These are phyloP conservation scores for Aphidius gifuensis DNA, from an alignment of 1,140 invertebrate genomes.

Conservation along the genomic window DNA sequence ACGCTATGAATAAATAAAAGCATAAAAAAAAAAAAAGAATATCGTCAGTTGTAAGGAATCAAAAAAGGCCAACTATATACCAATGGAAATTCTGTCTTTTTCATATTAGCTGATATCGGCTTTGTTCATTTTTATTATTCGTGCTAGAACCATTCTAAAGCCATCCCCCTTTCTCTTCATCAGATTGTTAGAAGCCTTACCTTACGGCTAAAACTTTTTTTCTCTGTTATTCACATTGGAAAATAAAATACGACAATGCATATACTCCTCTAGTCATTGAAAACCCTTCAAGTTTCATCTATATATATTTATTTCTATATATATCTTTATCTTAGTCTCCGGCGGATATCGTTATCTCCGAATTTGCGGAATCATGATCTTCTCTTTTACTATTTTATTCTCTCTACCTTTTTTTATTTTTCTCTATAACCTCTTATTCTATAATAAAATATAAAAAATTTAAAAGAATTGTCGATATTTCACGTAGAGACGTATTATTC, in stretches of 20 bases:
- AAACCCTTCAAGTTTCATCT: no score
- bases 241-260: no score
- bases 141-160: no score
- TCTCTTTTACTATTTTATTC: neutral
- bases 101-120: slow-evolving; percentile 39
- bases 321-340: slow-evolving; percentile 12
- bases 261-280: neutral
- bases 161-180: slow-evolving; percentile 27
- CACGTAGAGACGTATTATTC: slow-evolving; percentile 11
- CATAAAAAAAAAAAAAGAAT: neutral
- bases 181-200: slow-evolving; percentile 15
- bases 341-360: slow-evolving; percentile 29
- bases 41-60: neutral
- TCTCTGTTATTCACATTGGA: slow-evolving; percentile 1
- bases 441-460: no score
- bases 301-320: neutral
- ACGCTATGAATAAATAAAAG: neutral
- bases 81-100: slow-evolving; percentile 23
- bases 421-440: no score
- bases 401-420: no score
- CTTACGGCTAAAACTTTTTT: slow-evolving; percentile 24
- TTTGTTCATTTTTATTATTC: slow-evolving; percentile 27
- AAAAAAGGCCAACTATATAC: slow-evolving; percentile 31
- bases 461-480: no score
- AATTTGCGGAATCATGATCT: slow-evolving; percentile 26